Evolutionary conservation across 1,140 invertebrate genomes (phyloP), one percentile per base, ranked within the genome.

Genomic region (Diploscapter pachys): DNA sequence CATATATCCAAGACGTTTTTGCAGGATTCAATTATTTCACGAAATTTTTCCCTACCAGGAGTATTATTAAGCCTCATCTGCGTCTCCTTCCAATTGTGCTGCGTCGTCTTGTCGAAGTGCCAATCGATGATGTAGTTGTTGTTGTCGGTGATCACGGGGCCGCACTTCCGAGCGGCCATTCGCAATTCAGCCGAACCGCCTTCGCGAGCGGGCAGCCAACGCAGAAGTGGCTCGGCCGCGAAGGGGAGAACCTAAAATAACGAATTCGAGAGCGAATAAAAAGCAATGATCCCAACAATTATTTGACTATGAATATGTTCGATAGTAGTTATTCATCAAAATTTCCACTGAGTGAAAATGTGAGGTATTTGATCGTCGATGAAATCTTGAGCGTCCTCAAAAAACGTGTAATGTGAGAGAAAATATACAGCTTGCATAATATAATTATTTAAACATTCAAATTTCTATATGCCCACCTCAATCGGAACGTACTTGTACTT

Each of bases 111-210:
- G 31, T 61, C 13, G 63, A 72, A 49, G 59, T 52, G 61, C 79
- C 79, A 80, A 70, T 80, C 79, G 50, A 80, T 68, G 8, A 80
- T 80, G 64, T 75, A 80, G 56, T 78, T 78, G 1, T 72, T 72
- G 57, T 80, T 80, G 62, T 80, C 79, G 1, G 79, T 80, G 50
- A 80, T 63, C 9, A 80, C 75, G 8, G 79, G 79, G 49, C 79
- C 79, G 52, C 72, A 75, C 56, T 80, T 80, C 63, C 72, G 72
- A 3, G 53, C 51, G 5, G 78, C 77, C 59, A 72, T 74, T 5
- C 77, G 77, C 54, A 79, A 71, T 59, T 68, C 53, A 4, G 72
- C 72, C n/a, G 55, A 61, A 56, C 75, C 75, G 50, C 75, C 75
- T 31, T 63, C 55, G 11, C 55, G 49, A n/a, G 56, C 31, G n/a